Evolutionary conservation across 2,113 vertebrate species (phyloP).

Genomic region (Coptodon bakossiorum): DNA sequence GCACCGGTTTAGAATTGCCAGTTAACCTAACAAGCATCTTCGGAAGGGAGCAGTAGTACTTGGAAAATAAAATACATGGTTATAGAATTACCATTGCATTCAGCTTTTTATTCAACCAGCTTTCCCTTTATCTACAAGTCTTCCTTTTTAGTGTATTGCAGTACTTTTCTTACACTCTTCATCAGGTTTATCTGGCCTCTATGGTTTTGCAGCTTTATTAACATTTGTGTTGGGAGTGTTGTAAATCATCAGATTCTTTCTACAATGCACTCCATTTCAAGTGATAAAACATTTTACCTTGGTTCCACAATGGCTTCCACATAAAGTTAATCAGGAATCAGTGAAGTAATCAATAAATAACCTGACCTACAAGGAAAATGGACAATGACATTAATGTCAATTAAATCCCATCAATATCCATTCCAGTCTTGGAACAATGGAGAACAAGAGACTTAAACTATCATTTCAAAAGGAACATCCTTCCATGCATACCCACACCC

Average conservation of each 20-base stretch:
- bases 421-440: background rate
- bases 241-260: background rate
- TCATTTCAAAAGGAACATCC: background rate
- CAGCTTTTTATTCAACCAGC: background rate
- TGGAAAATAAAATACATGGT: background rate
- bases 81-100: background rate
- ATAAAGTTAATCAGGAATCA: background rate
- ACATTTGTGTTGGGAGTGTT: background rate
- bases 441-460: background rate
- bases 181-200: background rate
- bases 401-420: background rate
- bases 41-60: background rate
- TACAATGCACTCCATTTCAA: background rate
- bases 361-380: background rate
- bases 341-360: background rate
- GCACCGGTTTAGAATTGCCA: background rate
- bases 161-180: background rate
- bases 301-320: background rate
- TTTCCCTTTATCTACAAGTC: background rate
- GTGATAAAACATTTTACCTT: background rate
- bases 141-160: background rate
- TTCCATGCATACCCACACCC: background rate
- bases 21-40: background rate
- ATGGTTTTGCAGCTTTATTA: background rate
- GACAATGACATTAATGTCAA: background rate